Percentiles rank a stretch among this genome's conserved stretches.
phyloP scores from a whole-genome alignment of 1,140 invertebrate species.

The Drosophila tsacasi region DNA sequence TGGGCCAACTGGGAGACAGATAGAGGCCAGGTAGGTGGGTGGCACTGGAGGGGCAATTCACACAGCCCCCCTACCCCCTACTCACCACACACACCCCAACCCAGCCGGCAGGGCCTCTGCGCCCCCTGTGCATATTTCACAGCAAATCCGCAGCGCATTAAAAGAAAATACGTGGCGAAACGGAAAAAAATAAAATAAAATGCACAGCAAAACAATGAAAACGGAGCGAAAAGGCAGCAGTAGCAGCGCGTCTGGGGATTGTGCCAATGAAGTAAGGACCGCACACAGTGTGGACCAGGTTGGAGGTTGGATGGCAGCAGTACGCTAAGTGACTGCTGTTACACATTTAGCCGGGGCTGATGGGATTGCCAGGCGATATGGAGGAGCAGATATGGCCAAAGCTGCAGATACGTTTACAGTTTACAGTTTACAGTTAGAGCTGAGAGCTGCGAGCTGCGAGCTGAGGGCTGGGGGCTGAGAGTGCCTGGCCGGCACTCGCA shows the following conservation, averaged over 20 bases:
- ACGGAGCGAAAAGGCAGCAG: conserved; percentile 35
- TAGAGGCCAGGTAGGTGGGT: conserved; percentile 38
- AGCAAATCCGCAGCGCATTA: conserved; percentile 81
- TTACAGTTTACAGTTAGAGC: conserved; percentile 11
- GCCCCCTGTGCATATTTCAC: conserved; percentile 65
- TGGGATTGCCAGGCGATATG: conserved; percentile 74
- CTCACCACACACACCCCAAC: not conserved
- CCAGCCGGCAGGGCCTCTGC: not conserved
- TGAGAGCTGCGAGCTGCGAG: conserved; percentile 10
- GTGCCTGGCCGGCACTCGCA: conserved; percentile 46
- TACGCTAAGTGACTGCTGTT: conserved; percentile 77
- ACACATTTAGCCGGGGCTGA: conserved; percentile 71
- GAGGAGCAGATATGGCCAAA: conserved; percentile 47
- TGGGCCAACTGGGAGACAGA: conserved; percentile 69
- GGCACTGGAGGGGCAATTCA: conserved; percentile 26
- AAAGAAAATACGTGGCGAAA: conserved; percentile 79
- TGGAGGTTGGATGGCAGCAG: conserved; percentile 27
- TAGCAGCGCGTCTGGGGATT: conserved; percentile 65
- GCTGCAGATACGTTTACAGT: conserved; percentile 24
- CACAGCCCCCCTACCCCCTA: conserved; percentile 15
- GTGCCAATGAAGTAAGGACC: conserved; percentile 81
- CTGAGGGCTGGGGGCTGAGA: conserved; percentile 9
- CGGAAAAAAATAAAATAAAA: conserved; percentile 52
- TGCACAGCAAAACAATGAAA: conserved; percentile 75
- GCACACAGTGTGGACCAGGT: conserved; percentile 36